Conservation (phyloP, 2,113 vertebrate genomes). For the Phainopepla nitens region DNA sequence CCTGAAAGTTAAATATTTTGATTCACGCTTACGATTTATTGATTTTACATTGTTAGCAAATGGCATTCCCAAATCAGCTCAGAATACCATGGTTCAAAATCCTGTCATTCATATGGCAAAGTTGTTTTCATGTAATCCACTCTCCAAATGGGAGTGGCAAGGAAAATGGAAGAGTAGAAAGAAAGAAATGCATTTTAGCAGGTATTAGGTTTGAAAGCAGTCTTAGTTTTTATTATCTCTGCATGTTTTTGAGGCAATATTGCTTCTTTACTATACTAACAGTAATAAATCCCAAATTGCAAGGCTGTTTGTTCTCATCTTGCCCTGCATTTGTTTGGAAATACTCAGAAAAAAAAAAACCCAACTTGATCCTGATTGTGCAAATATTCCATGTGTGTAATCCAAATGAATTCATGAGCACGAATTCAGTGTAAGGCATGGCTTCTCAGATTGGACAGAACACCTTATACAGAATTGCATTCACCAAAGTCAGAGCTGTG, state of each 20-base stretch:
- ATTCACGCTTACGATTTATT: neutral
- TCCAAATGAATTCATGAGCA: rapidly evolving
- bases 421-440: neutral
- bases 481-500: neutral
- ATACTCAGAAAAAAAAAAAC: neutral
- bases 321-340: neutral
- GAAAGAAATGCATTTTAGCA: neutral
- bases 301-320: neutral
- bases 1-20: slow-evolving; percentile 38
- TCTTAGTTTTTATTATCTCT: neutral
- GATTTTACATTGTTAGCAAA: slow-evolving; percentile 39
- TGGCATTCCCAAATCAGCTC: neutral
- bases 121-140: neutral
- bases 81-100: neutral
- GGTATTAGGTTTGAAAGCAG: neutral
- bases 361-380: neutral
- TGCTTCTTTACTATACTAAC: neutral
- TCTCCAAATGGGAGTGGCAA: neutral
- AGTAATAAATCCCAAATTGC: neutral
- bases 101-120: neutral
- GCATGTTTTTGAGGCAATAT: neutral
- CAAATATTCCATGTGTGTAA: neutral
- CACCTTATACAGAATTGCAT: neutral
- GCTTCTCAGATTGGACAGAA: neutral
- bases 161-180: neutral